Evolutionary conservation across 1,140 invertebrate genomes (phyloP).

Genomic region (Cyclargus thomasi): DNA sequence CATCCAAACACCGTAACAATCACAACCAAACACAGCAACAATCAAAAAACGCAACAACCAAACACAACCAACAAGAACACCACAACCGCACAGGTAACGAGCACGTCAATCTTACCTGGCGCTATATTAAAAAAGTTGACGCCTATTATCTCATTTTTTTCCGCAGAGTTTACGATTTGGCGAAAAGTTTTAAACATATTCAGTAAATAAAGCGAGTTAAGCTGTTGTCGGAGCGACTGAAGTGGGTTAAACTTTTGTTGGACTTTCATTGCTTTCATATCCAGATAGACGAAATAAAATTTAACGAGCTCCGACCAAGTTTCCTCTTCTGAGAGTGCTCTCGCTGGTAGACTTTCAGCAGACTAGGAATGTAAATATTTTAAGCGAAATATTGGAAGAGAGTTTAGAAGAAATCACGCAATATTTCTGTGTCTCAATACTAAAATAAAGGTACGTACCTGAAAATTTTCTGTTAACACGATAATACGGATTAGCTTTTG

Average conservation of each 20-base stretch:
- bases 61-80: no score
- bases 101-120: background rate
- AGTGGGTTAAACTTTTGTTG: constrained; percentile 18
- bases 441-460: no score
- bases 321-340: background rate
- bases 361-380: background rate
- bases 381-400: no score
- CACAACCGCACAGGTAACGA: background rate
- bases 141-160: background rate
- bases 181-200: background rate
- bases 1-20: no score
- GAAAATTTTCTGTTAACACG: no score
- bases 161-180: background rate
- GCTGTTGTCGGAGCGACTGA: constrained; percentile 3
- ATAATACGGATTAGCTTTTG: no score
- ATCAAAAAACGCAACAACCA: no score
- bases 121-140: background rate
- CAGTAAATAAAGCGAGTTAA: constrained; percentile 12
- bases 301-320: background rate
- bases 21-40: no score
- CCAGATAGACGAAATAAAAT: constrained; percentile 17
- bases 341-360: background rate
- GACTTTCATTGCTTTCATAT: constrained; percentile 19
- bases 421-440: no score
- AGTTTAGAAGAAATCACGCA: no score